These are phyloP conservation scores for Eucidaris tribuloides DNA, from an alignment of 35 echinoderm and acorn worm genomes.

Conservation along the genomic window DNA sequence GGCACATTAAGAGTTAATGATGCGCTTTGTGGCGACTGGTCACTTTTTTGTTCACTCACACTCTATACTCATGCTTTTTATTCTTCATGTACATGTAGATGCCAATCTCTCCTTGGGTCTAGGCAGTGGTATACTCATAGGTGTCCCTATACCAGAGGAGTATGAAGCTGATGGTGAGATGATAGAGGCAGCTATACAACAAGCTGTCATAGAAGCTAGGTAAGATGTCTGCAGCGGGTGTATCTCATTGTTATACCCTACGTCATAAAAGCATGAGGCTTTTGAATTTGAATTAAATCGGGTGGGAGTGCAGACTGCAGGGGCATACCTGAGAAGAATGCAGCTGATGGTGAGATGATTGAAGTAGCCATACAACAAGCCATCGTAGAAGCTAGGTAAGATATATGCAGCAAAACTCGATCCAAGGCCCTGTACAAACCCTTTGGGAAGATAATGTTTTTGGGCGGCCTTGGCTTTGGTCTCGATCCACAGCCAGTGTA, in stretches of 20 bases:
- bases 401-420: no score
- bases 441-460: no score
- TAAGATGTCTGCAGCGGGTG: no score
- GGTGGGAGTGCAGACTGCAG: no score
- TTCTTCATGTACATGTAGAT: slow-evolving; percentile 20
- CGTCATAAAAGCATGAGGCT: no score
- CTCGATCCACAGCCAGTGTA: no score
- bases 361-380: slow-evolving; percentile 81
- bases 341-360: slow-evolving; percentile 66
- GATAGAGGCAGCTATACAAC: slow-evolving; percentile 80
- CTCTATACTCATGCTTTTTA: slow-evolving; percentile 49
- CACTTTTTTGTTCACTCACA: slow-evolving; percentile 63
- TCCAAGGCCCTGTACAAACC: no score
- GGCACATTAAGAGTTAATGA: no score
- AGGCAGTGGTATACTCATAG: slow-evolving; percentile 74
- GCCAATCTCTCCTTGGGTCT: slow-evolving; percentile 56
- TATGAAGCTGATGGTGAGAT: slow-evolving; percentile 54
- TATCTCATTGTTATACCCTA: no score
- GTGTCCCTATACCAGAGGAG: slow-evolving; percentile 80
- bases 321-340: slow-evolving; percentile 57
- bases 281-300: no score
- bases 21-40: no score
- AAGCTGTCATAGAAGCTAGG: slow-evolving; percentile 68
- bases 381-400: slow-evolving; percentile 62
- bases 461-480: no score